Evolutionary conservation across 2,113 vertebrate species (phyloP).

Genomic region (Salvator merianae): DNA sequence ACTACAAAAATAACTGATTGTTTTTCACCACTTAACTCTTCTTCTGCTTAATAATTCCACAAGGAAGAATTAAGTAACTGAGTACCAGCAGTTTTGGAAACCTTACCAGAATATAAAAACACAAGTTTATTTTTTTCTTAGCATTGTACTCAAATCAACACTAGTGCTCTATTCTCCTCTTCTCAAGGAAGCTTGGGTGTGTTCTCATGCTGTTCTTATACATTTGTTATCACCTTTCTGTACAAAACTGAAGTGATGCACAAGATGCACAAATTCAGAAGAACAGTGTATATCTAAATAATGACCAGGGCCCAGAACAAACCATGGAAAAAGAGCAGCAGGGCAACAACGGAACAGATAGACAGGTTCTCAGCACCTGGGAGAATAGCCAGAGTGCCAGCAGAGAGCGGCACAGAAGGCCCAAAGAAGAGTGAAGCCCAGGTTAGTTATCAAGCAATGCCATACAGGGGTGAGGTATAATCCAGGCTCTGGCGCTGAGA

Average conservation of each 20-base stretch:
- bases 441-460: neutral
- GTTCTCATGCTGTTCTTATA: too few relatives aligned
- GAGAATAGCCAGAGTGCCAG: too few relatives aligned
- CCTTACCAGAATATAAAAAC: neutral
- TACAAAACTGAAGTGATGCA: too few relatives aligned
- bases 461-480: neutral
- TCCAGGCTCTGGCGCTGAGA: neutral
- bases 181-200: neutral
- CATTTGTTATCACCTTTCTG: too few relatives aligned
- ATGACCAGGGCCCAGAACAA: too few relatives aligned
- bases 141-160: neutral
- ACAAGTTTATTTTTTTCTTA: neutral
- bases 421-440: too few relatives aligned
- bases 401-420: too few relatives aligned
- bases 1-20: neutral
- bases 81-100: neutral
- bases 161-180: neutral
- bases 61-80: neutral
- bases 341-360: too few relatives aligned
- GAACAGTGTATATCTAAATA: too few relatives aligned
- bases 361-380: too few relatives aligned
- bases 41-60: neutral
- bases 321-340: too few relatives aligned
- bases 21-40: neutral
- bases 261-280: too few relatives aligned